phyloP scores from a whole-genome alignment of 37 sponge, comb jelly and placozoan species.

The Aplysina aerophoba region DNA sequence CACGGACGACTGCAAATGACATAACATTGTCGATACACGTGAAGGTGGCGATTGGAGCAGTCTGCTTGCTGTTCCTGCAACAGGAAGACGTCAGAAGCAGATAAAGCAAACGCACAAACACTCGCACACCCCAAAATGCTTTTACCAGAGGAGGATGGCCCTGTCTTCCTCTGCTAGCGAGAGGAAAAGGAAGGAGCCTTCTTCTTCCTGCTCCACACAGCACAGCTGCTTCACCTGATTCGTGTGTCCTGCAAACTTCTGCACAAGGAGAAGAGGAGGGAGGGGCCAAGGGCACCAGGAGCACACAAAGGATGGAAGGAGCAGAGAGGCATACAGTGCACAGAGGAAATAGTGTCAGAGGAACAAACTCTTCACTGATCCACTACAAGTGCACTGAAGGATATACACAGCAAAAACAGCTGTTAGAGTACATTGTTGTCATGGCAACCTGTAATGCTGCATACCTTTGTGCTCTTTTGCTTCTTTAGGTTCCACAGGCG shows the following conservation, averaged over 20 bases:
- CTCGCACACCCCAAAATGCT: neutral
- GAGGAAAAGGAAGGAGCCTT: neutral
- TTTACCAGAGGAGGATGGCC: neutral
- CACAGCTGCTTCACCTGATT: conserved; percentile 9
- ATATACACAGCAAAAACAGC: too few species aligned
- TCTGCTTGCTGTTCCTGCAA: neutral
- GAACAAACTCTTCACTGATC: too few species aligned
- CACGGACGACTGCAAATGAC: neutral
- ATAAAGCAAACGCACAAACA: too few species aligned
- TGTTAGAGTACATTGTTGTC: neutral
- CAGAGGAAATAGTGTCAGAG: too few species aligned
- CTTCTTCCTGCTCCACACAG: neutral
- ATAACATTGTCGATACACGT: neutral
- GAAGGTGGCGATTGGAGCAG: neutral
- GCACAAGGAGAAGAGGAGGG: neutral
- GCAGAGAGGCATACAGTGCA: too few species aligned
- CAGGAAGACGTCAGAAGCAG: too few species aligned
- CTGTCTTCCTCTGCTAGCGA: conserved; percentile 2
- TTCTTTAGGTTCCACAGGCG: neutral
- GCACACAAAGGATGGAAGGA: too few species aligned
- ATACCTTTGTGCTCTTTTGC: neutral
- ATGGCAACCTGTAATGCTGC: neutral
- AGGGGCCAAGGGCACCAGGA: too few species aligned
- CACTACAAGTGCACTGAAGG: too few species aligned
- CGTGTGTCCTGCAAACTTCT: neutral